A percentile compares a stretch with the other conserved stretches of the same genome.
phyloP scores from a whole-genome alignment of 2,797 vertebrate genomes.

The Myiothlypis chrysogaster region DNA sequence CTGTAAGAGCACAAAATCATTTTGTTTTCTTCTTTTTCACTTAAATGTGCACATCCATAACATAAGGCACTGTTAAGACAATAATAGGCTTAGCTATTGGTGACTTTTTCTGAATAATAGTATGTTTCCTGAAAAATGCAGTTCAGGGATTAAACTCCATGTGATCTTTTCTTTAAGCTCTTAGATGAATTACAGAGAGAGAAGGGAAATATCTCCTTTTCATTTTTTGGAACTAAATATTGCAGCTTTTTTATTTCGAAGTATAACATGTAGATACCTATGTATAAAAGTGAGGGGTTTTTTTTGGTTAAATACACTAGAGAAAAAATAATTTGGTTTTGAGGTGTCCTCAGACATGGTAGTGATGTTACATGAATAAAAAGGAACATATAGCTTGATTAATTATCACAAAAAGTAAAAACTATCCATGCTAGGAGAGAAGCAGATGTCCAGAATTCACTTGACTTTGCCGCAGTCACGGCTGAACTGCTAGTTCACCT shows the following conservation, averaged over 20 bases:
- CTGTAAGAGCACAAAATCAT: neutral
- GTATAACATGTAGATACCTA: neutral
- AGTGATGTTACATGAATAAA: neutral
- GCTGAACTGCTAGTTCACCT: neutral
- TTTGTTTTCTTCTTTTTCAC: neutral
- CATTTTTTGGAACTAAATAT: neutral
- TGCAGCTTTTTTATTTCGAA: neutral
- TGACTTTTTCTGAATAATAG: neutral
- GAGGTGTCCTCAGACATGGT: neutral
- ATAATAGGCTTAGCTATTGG: neutral
- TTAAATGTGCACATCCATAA: neutral
- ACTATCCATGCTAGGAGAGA: neutral
- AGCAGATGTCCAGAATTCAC: neutral
- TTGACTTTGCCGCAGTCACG: neutral
- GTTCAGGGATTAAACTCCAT: neutral
- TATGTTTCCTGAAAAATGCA: neutral
- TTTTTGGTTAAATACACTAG: neutral
- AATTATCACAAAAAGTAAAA: neutral
- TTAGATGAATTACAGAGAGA: neutral
- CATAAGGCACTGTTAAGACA: neutral
- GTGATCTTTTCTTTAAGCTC: neutral
- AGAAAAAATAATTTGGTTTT: neutral
- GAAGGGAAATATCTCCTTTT: neutral
- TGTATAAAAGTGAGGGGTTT: neutral
- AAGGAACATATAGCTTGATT: neutral